Conservation (phyloP, 2,797 vertebrate species). For the Sitta carolinensis region DNA sequence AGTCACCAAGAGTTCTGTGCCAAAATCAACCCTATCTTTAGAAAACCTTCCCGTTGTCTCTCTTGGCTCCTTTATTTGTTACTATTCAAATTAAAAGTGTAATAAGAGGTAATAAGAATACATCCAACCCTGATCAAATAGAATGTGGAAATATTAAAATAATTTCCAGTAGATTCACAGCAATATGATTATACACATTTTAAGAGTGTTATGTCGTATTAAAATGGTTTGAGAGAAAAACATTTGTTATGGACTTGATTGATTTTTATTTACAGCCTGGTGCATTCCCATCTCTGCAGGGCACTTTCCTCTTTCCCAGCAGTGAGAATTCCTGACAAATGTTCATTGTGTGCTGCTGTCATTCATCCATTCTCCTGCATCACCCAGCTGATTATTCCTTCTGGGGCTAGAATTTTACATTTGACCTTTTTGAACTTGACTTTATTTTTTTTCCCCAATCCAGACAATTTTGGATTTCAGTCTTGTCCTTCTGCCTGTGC, state of each 20-base stretch:
- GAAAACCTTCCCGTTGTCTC: rapidly evolving
- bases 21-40: not conserved
- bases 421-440: not conserved
- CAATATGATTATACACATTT: not conserved
- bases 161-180: not conserved
- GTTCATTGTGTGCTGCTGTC: not conserved
- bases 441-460: not conserved
- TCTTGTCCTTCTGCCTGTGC: not conserved
- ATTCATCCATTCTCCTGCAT: not conserved
- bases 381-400: not conserved
- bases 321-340: not conserved
- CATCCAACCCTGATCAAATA: not conserved
- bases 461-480: not conserved
- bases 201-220: not conserved
- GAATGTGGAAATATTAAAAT: not conserved
- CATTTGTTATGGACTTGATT: not conserved
- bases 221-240: not conserved
- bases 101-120: not conserved
- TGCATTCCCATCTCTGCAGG: not conserved
- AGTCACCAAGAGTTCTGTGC: not conserved
- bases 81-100: not conserved
- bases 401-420: not conserved
- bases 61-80: not conserved
- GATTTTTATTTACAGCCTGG: not conserved
- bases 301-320: not conserved